Evolutionary conservation across 64 coral and sea anemone species (phyloP).

Genomic region (Montipora sp.): DNA sequence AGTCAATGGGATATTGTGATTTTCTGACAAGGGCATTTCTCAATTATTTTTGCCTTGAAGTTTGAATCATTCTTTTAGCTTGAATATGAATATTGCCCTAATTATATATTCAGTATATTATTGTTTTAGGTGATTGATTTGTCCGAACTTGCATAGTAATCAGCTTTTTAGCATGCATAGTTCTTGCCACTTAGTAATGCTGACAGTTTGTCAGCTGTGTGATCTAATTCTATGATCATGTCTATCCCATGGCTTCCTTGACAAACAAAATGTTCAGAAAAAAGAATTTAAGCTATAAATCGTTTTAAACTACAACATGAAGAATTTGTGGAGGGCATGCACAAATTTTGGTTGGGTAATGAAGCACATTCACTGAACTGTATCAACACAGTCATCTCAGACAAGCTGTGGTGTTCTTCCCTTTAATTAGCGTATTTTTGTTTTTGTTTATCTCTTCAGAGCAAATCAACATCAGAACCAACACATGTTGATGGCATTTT

Average conservation of each 20-base stretch:
- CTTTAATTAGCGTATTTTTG: not conserved
- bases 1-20: not conserved
- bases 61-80: not conserved
- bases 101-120: conserved; percentile 9
- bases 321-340: conserved; percentile 11
- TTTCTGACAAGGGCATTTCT: not conserved
- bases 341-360: conserved; percentile 16
- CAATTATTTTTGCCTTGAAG: no score
- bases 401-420: not conserved
- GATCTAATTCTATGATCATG: not conserved
- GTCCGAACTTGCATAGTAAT: not conserved
- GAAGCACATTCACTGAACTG: not conserved
- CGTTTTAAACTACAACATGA: conserved; percentile 1
- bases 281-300: not conserved
- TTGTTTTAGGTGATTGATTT: not conserved
- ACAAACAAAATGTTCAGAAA: not conserved
- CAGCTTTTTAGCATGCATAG: conserved; percentile 39
- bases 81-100: not conserved
- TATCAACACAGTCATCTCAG: not conserved
- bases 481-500: conserved; percentile 16
- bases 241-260: not conserved
- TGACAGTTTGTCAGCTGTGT: not conserved
- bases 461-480: conserved; percentile 24
- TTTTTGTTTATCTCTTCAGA: not conserved
- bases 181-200: conserved; percentile 12